phyloP scores from a whole-genome alignment of 2,113 vertebrate species.

The Cyrtonyx montezumae region DNA sequence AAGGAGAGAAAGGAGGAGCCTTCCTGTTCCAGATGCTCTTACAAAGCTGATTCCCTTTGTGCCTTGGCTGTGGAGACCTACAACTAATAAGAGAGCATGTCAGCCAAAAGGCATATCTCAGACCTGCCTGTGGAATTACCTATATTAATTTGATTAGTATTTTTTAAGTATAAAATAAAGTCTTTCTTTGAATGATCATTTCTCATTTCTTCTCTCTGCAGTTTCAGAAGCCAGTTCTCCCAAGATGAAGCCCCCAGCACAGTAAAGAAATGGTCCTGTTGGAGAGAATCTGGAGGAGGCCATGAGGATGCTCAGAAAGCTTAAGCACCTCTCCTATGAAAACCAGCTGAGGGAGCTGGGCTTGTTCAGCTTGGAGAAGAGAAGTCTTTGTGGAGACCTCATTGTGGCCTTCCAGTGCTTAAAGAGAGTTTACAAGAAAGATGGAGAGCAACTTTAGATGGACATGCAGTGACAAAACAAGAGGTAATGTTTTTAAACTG shows the following conservation, averaged over 20 bases:
- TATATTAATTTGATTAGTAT: neutral
- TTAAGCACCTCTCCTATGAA: neutral
- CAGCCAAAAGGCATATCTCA: neutral
- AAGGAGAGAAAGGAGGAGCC: neutral
- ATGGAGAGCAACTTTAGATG: neutral
- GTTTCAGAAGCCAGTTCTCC: neutral
- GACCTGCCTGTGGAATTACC: neutral
- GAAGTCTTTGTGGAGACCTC: neutral
- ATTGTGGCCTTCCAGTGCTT: too few relatives aligned
- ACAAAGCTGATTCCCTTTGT: neutral
- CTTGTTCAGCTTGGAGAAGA: neutral
- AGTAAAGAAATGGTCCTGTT: neutral
- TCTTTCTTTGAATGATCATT: neutral
- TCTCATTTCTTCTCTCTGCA: neutral
- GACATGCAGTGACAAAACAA: neutral
- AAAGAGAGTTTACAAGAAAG: neutral
- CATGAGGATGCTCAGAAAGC: neutral
- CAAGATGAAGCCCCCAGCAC: neutral
- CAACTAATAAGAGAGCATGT: neutral
- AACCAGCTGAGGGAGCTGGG: neutral
- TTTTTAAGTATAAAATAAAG: neutral
- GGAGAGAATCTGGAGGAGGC: neutral
- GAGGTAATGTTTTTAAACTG: neutral
- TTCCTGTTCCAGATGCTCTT: neutral
- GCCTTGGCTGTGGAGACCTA: neutral